Evolutionary conservation across 2,113 vertebrate species (phyloP), one percentile per base, ranked within the genome.

Genomic region (Notothenia rossii): DNA sequence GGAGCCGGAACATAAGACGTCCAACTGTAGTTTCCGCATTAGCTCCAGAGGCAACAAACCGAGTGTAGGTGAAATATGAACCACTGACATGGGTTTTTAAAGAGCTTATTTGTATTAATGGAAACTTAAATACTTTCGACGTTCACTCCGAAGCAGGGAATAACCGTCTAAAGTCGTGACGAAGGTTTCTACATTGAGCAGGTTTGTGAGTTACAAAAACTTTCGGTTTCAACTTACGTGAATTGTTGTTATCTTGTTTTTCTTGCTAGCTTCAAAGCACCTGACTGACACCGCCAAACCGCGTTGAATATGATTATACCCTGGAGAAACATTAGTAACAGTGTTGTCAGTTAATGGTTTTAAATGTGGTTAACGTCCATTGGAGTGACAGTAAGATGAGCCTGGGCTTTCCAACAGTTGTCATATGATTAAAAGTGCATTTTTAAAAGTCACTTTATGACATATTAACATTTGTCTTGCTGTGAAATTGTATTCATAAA

Each of bases 161-260:
- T 5, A 22, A 33, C 12, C 0, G 61, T 15, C 1, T 2, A 3
- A 60, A 43, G 48, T 14, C 25, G 64, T 0, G 10, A 25, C 29
- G 20, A 0, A 15, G 62, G 53, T 13, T 0, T 18, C 46, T 29
- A 63, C 4, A 62, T 8, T 25, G 0, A 29, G 18, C 48, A 73
- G 73, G 75, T 66, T 13, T 15, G 45, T 45, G 40, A 36, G n/a
- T 10, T 43, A 40, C 7, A 3, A 3, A 88, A 40, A 88, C 72
- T 91, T 91, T 91, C 90, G 76, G 2, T 89, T 89, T 89, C 61
- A 48, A 3, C 18, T 79, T 0, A 12, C 11, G 14, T 5, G 2
- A 62, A 9, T 14, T 82, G 36, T 55, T 58, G n/a, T 59, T 25
- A 0, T n/a, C 18, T 15, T 25, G 0, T 40, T 20, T 14, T 3